Base-by-base conservation (phyloP, 2,113 vertebrate species). In the Chaenocephalus aceratus region DNA sequence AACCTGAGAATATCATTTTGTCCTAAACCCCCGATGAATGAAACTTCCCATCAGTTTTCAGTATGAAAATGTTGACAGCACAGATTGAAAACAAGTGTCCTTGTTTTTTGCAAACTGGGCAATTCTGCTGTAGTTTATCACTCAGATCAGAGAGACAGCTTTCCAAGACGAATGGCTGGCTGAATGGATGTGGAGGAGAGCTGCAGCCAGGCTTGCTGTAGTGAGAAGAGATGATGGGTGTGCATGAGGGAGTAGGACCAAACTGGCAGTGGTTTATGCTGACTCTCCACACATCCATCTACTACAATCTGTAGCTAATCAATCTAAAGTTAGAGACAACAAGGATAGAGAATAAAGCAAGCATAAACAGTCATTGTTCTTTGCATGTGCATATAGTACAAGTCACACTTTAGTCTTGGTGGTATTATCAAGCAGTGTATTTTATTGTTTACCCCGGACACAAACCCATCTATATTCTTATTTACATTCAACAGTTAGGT, bases 241-340 rank as follows among this genome's bases (percentile, higher is more conserved):
- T 89, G 90, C 88, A 89, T 85, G 89, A 89, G 90, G 89, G 92
- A 95, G 91, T 84, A 88, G 87, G 90, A 94, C 88, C 83, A 90
- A 94, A 93, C 92, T 89, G 93, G 85, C 93, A 73, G 86, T 80
- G 88, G 84, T 95, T 96, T 95, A 94, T 96, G 95, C 95, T 96
- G 95, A 96, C 93, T 93, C 94, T 90, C 89, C 84, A 89, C 92
- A 93, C 92, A 95, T 95, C 95, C 91, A 93, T 95, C 95, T 80
- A 83, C 83, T 68, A 79, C 95, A 95, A 95, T 96, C 92, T 92
- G 90, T 72, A 69, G 83, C 94, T 95, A 95, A 96, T 96, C 95
- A 95, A 96, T 96, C 95, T 95, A 90, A 95, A 93, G 88, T 91
- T 89, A 87, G 86, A 88, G 90, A 91, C 87, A 92, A 88, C 89